Percentiles rank a stretch among this genome's conserved stretches.
These are phyloP conservation scores for Rhaphigaster nebulosa DNA, from an alignment of 2,888 invertebrate species.

Conservation along the genomic window DNA sequence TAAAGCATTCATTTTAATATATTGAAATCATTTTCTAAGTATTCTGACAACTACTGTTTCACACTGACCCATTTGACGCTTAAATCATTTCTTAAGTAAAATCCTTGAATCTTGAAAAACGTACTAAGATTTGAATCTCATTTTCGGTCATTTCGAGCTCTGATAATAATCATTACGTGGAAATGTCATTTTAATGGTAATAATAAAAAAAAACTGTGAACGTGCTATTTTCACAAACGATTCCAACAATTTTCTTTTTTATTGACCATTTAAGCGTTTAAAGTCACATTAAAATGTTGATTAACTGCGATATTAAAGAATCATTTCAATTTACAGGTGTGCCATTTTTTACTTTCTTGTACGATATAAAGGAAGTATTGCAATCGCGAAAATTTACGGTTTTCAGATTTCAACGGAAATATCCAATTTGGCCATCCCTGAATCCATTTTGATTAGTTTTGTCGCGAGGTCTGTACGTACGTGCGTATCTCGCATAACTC, in stretches of 20 bases:
- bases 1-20: no score
- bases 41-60: no score
- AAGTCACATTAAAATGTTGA: not conserved
- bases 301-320: not conserved
- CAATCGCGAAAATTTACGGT: no score
- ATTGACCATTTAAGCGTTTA: not conserved
- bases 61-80: no score
- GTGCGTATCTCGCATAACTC: no score
- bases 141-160: not conserved
- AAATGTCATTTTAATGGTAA: not conserved
- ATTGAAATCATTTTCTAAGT: no score
- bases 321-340: not conserved
- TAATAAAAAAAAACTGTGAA: not conserved
- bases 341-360: not conserved
- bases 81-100: no score
- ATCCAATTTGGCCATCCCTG: no score
- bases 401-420: no score
- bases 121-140: not conserved
- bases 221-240: not conserved
- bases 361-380: no score
- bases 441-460: no score
- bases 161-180: not conserved
- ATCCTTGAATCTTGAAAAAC: not conserved
- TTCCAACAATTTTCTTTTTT: not conserved
- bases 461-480: no score